Base-by-base conservation (phyloP, 2,113 vertebrate species). In the Scomber japonicus region DNA sequence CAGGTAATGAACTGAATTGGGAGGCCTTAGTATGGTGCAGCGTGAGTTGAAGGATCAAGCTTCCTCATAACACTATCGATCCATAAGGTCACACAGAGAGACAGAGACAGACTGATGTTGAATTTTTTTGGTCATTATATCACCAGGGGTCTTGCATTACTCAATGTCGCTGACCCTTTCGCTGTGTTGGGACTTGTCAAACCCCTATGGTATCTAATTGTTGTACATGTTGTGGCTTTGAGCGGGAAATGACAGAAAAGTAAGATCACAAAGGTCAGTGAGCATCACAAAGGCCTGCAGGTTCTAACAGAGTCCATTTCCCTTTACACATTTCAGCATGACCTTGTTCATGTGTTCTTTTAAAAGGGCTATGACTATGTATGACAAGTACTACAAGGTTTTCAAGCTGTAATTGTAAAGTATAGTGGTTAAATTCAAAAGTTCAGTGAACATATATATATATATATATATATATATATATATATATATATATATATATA, bases 61-160 rank as follows among this genome's bases (percentile, higher is more conserved):
- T 31, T 71, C 67, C 40, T 78, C 48, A 70, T 35, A 83, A 70
- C 55, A 30, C 17, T 69, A 90, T 84, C 59, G 86, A 90, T 87
- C 63, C 48, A 5, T 19, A 0, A 16, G 21, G 70, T 40, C 24
- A 56, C 51, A 40, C 8, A 40, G 35, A 40, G 7, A 40, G 35
- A 40, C 0, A 50, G 19, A 64, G 16, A 70, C 27, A n/a, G 24
- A 78, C 48, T 61, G 65, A 74, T 61, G 54, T 53, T 55, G 59
- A 78, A 82, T 71, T 64, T 82, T 55, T 69, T 53, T 35, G 40
- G 76, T 85, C 83, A 82, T 90, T 89, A 82, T 71, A 78, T 71
- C 16, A 71, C 78, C 56, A 73, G 70, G 62, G 86, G 81, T 64
- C 60, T 73, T 57, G 68, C 79, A 82, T 85, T 86, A 78, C 76